Conservation (phyloP, 2,797 vertebrate genomes). For the Synaphobranchus kaupii region DNA sequence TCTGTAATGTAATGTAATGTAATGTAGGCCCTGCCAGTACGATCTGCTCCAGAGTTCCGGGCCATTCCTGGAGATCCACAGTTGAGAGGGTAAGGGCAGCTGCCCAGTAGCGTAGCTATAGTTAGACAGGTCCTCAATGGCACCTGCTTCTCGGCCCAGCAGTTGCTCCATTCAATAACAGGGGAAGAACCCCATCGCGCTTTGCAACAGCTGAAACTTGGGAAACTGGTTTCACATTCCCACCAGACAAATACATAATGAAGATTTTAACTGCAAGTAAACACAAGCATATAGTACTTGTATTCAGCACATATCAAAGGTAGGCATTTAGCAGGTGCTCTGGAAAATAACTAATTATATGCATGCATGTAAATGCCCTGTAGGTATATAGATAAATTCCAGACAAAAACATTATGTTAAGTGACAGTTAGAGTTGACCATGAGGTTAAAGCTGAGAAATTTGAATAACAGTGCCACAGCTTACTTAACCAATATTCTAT, state of each 20-base stretch:
- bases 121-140: slow-evolving; percentile 68
- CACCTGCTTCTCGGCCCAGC: slow-evolving; percentile 57
- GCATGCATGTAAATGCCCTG: no score
- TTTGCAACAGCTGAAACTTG: slow-evolving; percentile 64
- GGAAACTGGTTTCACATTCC: slow-evolving; percentile 13
- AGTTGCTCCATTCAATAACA: slow-evolving; percentile 63
- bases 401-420: no score
- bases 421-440: no score
- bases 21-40: neutral
- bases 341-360: no score
- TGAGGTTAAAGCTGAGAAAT: no score
- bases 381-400: no score
- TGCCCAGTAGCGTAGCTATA: slow-evolving; percentile 65
- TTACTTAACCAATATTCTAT: no score
- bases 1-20: neutral
- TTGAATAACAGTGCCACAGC: no score
- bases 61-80: neutral
- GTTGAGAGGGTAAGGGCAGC: slow-evolving; percentile 43
- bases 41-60: neutral
- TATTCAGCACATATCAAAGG: no score
- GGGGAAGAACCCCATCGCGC: slow-evolving; percentile 57
- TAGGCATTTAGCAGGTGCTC: no score
- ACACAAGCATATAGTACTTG: neutral
- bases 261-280: neutral
- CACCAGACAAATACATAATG: neutral